Percentiles rank a stretch among this genome's conserved stretches.
Conservation (phyloP, 2,888 invertebrate genomes). For the Myathropa florea region DNA sequence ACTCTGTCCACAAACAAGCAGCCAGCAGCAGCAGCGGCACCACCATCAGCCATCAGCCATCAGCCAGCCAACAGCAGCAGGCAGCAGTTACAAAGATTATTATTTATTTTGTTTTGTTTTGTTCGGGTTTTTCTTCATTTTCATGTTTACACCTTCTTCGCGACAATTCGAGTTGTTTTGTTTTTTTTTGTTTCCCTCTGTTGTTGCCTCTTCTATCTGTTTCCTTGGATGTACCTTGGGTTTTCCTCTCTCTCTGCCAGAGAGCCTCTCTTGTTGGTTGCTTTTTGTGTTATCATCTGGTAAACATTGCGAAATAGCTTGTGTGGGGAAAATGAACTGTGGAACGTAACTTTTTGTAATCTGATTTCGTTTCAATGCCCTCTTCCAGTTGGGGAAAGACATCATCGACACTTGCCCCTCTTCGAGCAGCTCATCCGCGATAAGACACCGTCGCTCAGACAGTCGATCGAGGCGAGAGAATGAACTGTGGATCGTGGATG, state of each 20-base stretch:
- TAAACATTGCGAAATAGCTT: background rate
- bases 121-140: constrained; percentile 52
- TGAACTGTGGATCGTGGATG: constrained; percentile 37
- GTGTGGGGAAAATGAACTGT: constrained; percentile 24
- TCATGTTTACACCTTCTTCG: constrained; percentile 41
- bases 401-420: background rate
- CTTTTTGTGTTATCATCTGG: background rate
- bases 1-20: background rate
- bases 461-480: background rate
- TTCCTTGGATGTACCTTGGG: constrained; percentile 10
- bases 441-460: background rate
- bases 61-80: background rate
- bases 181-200: constrained; percentile 1
- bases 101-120: constrained; percentile 62
- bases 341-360: constrained; percentile 10
- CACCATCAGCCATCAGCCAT: background rate
- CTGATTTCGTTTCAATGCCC: constrained; percentile 40
- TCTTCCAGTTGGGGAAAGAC: constrained; percentile 4
- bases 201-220: constrained; percentile 29
- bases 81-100: constrained; percentile 40
- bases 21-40: constrained; percentile 1
- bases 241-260: background rate
- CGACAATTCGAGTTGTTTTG: constrained; percentile 27
- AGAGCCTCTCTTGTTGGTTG: background rate
- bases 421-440: background rate